Evolutionary conservation across 2,113 vertebrate genomes (phyloP), one percentile per base, ranked within the genome.

Genomic region (Castor canadensis): DNA sequence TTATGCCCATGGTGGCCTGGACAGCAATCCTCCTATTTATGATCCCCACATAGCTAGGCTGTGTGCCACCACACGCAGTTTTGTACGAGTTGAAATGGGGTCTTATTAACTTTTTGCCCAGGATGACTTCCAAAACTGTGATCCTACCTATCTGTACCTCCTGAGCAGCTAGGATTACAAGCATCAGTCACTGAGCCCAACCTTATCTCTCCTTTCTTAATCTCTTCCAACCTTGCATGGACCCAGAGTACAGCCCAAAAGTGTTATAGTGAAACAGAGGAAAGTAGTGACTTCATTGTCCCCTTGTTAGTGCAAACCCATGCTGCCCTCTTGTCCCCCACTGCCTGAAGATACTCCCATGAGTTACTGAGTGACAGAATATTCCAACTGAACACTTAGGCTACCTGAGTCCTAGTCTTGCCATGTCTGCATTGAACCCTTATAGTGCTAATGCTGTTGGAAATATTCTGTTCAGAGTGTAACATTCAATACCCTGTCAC

Each of bases 401-500:
- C 47, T 62, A 54, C 38, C 56, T 66, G 73, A 73, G 40, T 82
- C 28, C 60, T 20, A 28, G 47, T 89, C 56, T 87, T 28, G 81
- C 66, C 80, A 16, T 90, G 56, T 84, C 49, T 28, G 62, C 17
- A 28, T 45, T 60, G 28, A 75, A 52, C 30, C 64, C 85, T 56
- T 49, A n/a, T 17, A 43, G 87, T 54, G 20, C 85, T 81, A 76
- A 64, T 49, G 38, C 52, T 49, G 17, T 7, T n/a, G 80, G 88
- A 87, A 95, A 92, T 83, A 38, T 90, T 96, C 76, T 45, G 0
- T 64, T 90, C 91, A n/a, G 35, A 16, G 52, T 76, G 64, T 83
- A n/a, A 49, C 43, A 85, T 73, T 94, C 76, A 94, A 90, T 86
- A 73, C 49, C 24, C n/a, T 73, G 26, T 56, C 95, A 96, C 35